Percentiles rank a stretch among this genome's conserved stretches.
Conservation (phyloP, 2,113 vertebrate species). For the Pseudorasbora parva region DNA sequence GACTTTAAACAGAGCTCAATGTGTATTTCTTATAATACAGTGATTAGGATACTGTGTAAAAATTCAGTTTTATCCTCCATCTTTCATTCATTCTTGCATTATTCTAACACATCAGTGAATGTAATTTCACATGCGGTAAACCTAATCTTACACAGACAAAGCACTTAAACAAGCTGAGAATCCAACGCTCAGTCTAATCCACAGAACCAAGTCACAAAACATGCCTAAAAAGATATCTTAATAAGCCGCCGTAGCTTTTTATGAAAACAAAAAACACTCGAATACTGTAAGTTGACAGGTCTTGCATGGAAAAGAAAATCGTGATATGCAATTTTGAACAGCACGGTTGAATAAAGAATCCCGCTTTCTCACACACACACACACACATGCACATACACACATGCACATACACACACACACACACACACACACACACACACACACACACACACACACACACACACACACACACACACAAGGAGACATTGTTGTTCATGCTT, state of each 20-base stretch:
- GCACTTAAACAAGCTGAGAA: constrained; percentile 16
- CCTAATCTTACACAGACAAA: constrained; percentile 25
- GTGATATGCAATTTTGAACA: background rate
- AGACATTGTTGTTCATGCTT: constrained; percentile 86
- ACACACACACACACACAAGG: constrained; percentile 52
- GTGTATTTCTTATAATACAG: background rate
- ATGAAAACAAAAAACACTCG: background rate
- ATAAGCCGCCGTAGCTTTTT: background rate
- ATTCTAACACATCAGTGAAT: background rate
- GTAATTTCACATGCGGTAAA: constrained; percentile 22
- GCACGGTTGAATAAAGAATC: constrained; percentile 2
- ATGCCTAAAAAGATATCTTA: background rate
- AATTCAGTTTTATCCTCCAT: background rate
- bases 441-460: constrained; percentile 14
- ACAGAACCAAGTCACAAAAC: background rate
- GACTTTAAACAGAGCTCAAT: background rate
- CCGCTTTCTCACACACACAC: constrained; percentile 22
- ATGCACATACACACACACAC: too few species aligned
- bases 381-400: too few species aligned
- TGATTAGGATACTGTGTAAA: background rate
- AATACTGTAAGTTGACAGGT: background rate
- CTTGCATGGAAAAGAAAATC: constrained; percentile 48
- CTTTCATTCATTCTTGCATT: background rate
- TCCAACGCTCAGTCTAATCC: constrained; percentile 5
- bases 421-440: constrained; percentile 42